Evolutionary conservation across 2,888 invertebrate species (phyloP).

Genomic region (Calameuta filiformis): DNA sequence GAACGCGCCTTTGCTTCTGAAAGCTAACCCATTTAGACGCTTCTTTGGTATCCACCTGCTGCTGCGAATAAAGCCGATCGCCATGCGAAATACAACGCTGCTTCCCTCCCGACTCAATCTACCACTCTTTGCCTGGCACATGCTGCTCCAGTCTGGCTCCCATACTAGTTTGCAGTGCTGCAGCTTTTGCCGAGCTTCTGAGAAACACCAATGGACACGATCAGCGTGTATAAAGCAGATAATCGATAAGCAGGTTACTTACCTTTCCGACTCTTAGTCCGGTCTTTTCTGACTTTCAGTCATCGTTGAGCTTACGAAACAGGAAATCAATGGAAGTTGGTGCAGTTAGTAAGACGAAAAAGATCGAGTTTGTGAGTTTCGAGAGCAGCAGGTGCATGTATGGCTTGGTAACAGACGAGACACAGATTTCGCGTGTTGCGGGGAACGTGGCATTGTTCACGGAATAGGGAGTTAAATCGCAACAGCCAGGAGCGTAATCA

Average conservation of each 20-base stretch:
- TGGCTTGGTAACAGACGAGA: neutral
- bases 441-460: neutral
- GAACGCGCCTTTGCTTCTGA: neutral
- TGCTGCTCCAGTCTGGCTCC: neutral
- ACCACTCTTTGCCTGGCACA: neutral
- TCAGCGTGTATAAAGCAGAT: neutral
- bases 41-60: neutral
- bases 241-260: neutral
- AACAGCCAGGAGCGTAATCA: constrained; percentile 14
- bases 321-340: neutral
- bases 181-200: neutral
- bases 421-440: neutral
- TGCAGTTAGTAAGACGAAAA: neutral
- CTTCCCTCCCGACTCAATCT: neutral
- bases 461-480: constrained; percentile 15
- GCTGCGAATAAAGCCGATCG: constrained; percentile 1
- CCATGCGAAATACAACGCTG: constrained; percentile 6
- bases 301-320: neutral
- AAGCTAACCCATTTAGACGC: constrained; percentile 1
- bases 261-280: neutral
- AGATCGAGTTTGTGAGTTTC: neutral
- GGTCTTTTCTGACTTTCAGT: neutral
- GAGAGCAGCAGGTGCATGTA: neutral
- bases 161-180: neutral
- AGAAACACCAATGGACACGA: neutral